phyloP scores from a whole-genome alignment of 2,888 invertebrate genomes.

The Drepana falcataria region DNA sequence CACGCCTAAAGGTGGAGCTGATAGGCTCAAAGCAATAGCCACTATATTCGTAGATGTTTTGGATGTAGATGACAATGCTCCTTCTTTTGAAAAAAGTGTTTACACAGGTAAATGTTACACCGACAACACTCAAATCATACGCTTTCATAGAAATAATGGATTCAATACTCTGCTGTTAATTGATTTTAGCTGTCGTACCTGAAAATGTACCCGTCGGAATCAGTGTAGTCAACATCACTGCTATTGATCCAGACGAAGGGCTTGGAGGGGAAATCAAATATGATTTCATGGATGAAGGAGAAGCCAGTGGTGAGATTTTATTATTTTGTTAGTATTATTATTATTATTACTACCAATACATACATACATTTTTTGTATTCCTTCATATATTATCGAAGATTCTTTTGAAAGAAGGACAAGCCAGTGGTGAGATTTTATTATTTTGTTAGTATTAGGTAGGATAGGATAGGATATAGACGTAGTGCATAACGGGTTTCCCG shows the following conservation, averaged over 20 bases:
- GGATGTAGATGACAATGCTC: slow-evolving; percentile 89
- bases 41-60: slow-evolving; percentile 83
- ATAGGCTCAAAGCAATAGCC: slow-evolving; percentile 81
- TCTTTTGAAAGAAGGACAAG: slow-evolving; percentile 86
- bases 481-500: too few relatives aligned
- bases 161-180: not conserved
- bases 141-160: too few relatives aligned
- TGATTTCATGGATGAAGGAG: slow-evolving; percentile 85
- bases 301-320: slow-evolving; percentile 79
- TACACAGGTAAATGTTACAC: slow-evolving; percentile 68
- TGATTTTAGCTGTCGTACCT: slow-evolving; percentile 81
- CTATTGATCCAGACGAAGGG: slow-evolving; percentile 88
- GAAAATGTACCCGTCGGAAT: slow-evolving; percentile 85
- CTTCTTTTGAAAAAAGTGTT: slow-evolving; percentile 80
- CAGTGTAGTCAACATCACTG: slow-evolving; percentile 83
- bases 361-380: not conserved
- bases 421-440: slow-evolving; percentile 72
- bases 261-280: slow-evolving; percentile 84
- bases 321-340: slow-evolving; percentile 2
- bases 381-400: too few relatives aligned
- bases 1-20: slow-evolving; percentile 83
- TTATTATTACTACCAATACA: not conserved
- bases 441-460: too few relatives aligned
- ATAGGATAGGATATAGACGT: too few relatives aligned
- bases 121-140: too few relatives aligned